Conservation (phyloP, 2,113 vertebrate species). For the Salvelinus namaycush region DNA sequence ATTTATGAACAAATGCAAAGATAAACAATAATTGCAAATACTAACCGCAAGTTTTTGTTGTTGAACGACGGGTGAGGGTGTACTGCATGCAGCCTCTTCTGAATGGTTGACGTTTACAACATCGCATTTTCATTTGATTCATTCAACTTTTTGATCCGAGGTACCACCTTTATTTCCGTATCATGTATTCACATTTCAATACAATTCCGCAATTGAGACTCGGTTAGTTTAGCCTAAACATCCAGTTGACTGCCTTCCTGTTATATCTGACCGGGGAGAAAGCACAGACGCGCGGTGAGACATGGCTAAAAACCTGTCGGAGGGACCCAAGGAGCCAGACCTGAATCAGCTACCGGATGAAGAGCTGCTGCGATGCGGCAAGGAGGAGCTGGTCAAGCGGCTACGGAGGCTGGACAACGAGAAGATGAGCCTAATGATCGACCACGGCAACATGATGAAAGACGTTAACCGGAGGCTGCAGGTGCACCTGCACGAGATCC, state of each 20-base stretch:
- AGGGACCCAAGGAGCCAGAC: constrained; percentile 79
- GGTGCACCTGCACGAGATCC: constrained; percentile 95
- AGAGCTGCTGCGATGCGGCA: constrained; percentile 87
- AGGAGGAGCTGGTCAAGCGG: constrained; percentile 87
- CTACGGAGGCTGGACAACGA: constrained; percentile 87
- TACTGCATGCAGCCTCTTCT: constrained; percentile 10
- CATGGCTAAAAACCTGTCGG: constrained; percentile 86
- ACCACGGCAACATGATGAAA: constrained; percentile 96
- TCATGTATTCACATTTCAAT: constrained; percentile 50
- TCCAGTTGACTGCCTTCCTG: neutral
- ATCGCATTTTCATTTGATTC: constrained; percentile 13
- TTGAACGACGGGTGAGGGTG: neutral
- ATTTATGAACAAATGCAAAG: neutral
- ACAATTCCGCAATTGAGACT: constrained; percentile 42
- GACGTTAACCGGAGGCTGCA: constrained; percentile 95
- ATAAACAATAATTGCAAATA: neutral
- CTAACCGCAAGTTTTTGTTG: neutral
- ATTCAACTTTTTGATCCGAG: neutral
- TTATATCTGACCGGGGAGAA: constrained; percentile 9
- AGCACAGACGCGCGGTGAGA: constrained; percentile 5
- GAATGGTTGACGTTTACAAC: constrained; percentile 19
- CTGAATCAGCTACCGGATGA: constrained; percentile 88
- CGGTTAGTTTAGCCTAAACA: constrained; percentile 29
- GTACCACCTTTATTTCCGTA: constrained; percentile 15
- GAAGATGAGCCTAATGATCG: constrained; percentile 93